These are phyloP conservation scores for Polypedilum vanderplanki DNA, from an alignment of 1,140 invertebrate genomes.

Conservation along the genomic window DNA sequence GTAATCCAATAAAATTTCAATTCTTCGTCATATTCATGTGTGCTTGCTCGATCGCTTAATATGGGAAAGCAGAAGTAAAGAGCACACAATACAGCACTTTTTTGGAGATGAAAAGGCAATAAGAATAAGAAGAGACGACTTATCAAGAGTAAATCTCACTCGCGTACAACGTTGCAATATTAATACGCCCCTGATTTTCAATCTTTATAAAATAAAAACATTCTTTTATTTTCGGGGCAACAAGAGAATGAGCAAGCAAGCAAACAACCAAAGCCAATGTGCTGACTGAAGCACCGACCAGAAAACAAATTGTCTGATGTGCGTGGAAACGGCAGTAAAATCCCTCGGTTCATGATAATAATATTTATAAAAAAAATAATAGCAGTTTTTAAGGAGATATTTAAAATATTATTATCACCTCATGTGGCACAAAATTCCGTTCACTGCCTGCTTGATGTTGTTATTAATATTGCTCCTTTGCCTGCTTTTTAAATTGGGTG, in stretches of 20 bases:
- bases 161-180: slow-evolving; percentile 15
- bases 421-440: slow-evolving; percentile 23
- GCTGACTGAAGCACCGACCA: background rate
- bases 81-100: no score
- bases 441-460: background rate
- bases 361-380: slow-evolving; percentile 25
- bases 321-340: slow-evolving; percentile 21
- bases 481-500: slow-evolving; percentile 3
- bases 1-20: slow-evolving; percentile 10
- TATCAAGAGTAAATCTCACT: background rate
- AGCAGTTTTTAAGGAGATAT: slow-evolving; percentile 27
- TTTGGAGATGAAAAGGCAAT: no score
- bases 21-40: background rate
- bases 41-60: no score
- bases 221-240: slow-evolving; percentile 9
- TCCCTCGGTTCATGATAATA: slow-evolving; percentile 1
- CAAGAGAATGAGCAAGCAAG: background rate
- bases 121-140: background rate
- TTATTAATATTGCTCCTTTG: slow-evolving; percentile 1
- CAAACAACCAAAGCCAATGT: background rate
- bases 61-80: no score
- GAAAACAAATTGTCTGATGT: slow-evolving; percentile 18
- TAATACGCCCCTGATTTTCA: slow-evolving; percentile 12
- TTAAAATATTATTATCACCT: slow-evolving; percentile 29
- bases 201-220: slow-evolving; percentile 2